Evolutionary conservation across 2,797 vertebrate species (phyloP).

Genomic region (Tolypeutes matacus): DNA sequence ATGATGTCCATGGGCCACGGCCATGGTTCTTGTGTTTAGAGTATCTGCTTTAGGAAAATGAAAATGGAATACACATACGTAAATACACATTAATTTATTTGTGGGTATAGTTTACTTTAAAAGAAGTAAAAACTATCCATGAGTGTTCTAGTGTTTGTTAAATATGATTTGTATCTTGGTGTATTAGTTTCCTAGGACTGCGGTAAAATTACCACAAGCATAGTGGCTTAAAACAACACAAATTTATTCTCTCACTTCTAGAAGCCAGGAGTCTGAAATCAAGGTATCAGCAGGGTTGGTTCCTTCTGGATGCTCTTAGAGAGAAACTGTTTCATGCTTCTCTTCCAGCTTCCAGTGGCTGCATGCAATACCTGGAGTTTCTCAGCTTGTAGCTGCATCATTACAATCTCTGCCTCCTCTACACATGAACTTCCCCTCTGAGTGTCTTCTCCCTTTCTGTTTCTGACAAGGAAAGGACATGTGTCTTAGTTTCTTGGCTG

Average conservation of each 20-base stretch:
- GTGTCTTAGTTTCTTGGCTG: too few relatives aligned
- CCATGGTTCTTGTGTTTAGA: neutral
- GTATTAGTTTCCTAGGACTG: neutral
- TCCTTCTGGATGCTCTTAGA: neutral
- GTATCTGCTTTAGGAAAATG: slow-evolving; percentile 4
- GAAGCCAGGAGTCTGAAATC: neutral
- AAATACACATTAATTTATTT: neutral
- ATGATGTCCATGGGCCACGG: neutral
- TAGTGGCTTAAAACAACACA: neutral
- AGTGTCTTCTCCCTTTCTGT: neutral
- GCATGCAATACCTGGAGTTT: too few relatives aligned
- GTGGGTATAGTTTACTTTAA: slow-evolving; percentile 14
- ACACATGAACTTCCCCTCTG: neutral
- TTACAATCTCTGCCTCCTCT: neutral
- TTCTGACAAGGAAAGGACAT: neutral
- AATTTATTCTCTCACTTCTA: slow-evolving; percentile 5
- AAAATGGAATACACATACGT: neutral
- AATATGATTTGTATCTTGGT: neutral
- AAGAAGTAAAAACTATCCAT: neutral
- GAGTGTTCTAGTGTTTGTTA: neutral
- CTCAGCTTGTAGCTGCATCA: neutral
- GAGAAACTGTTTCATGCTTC: neutral
- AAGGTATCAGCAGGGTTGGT: neutral
- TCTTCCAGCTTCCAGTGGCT: neutral
- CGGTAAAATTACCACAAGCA: neutral